Evolutionary conservation across 2,797 vertebrate genomes (phyloP).

Genomic region (Yasuhikotakia modesta): DNA sequence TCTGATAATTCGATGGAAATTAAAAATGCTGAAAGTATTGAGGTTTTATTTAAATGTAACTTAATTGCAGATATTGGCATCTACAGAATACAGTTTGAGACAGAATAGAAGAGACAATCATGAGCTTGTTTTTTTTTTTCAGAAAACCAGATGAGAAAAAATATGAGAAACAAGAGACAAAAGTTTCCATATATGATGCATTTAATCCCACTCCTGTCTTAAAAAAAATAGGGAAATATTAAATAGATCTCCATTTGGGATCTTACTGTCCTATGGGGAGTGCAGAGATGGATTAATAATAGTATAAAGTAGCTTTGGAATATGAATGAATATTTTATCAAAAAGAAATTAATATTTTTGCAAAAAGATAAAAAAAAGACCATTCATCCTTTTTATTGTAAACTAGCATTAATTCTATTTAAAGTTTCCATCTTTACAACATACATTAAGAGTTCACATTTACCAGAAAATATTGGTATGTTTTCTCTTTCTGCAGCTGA

Average conservation of each 20-base stretch:
- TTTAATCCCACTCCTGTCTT: background rate
- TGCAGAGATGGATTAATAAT: background rate
- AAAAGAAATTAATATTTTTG: too few species aligned
- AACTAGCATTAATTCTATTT: background rate
- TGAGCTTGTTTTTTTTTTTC: too few species aligned
- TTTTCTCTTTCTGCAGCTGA: background rate
- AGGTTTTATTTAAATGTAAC: background rate
- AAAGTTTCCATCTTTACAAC: background rate
- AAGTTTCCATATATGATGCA: background rate
- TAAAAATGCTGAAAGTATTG: background rate
- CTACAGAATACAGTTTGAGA: too few species aligned
- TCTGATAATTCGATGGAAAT: background rate
- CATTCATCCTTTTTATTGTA: background rate
- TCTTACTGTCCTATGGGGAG: background rate
- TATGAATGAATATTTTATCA: background rate
- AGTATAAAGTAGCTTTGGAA: background rate
- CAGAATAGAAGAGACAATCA: too few species aligned
- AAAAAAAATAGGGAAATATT: background rate
- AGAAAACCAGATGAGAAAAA: too few species aligned
- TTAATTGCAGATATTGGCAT: too few species aligned
- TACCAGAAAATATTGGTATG: background rate
- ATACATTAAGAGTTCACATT: background rate
- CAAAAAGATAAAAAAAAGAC: background rate
- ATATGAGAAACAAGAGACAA: too few species aligned
- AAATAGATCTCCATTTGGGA: background rate